phyloP scores from a whole-genome alignment of 2,888 invertebrate species.

The Lasioglossum vierecki region DNA sequence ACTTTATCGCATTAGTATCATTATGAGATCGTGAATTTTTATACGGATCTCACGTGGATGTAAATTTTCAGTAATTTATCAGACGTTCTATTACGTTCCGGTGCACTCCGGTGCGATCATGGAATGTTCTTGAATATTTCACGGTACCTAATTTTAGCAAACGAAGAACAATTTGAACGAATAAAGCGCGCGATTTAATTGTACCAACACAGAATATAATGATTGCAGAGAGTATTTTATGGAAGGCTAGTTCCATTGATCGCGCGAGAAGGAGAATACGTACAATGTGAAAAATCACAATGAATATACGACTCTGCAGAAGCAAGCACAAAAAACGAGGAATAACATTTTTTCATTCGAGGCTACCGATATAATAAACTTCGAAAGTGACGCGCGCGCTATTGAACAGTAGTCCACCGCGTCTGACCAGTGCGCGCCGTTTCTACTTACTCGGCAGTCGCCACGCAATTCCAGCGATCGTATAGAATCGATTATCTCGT shows the following conservation, averaged over 20 bases:
- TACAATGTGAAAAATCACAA: background rate
- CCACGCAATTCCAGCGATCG: background rate
- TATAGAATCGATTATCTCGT: background rate
- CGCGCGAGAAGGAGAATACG: background rate
- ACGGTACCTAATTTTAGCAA: background rate
- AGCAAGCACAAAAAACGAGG: background rate
- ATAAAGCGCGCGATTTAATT: background rate
- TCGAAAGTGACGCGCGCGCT: background rate
- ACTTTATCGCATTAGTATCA: background rate
- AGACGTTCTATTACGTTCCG: background rate
- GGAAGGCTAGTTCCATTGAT: background rate
- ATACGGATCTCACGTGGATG: background rate
- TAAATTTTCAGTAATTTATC: background rate
- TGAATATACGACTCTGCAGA: background rate
- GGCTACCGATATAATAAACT: background rate
- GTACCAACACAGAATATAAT: background rate
- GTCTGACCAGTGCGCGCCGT: background rate
- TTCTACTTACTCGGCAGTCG: background rate
- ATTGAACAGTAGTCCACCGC: background rate
- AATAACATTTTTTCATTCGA: background rate
- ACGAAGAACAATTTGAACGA: background rate
- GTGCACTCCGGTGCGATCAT: too few species aligned
- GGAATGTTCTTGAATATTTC: background rate
- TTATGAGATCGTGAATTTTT: background rate
- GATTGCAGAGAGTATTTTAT: background rate